Conservation (phyloP, 2,113 vertebrate species). For the Parus major region DNA sequence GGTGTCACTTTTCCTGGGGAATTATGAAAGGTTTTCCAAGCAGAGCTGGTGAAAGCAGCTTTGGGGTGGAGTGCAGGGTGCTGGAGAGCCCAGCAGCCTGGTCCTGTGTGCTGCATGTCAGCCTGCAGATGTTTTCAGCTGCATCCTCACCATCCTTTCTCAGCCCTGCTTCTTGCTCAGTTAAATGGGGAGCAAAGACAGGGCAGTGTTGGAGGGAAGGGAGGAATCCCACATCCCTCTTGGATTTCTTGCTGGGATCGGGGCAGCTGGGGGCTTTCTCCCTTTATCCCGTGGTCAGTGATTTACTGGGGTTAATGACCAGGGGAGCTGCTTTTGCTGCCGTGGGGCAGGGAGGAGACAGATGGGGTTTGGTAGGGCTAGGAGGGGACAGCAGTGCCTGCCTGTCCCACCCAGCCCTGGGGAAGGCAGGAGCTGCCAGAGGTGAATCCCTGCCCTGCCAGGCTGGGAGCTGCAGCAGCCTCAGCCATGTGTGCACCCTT, state of each 20-base stretch:
- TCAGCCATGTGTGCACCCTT: not conserved
- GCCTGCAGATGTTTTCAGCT: not conserved
- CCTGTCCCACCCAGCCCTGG: not conserved
- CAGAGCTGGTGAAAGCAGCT: not conserved
- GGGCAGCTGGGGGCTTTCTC: not conserved
- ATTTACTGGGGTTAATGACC: not conserved
- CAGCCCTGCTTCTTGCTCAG: not conserved
- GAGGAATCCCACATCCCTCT: not conserved
- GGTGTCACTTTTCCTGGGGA: not conserved
- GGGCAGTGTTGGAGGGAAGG: fast-evolving
- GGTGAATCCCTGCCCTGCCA: not conserved
- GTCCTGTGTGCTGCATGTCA: fast-evolving
- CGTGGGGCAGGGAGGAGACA: not conserved
- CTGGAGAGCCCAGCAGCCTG: not conserved
- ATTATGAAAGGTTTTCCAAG: not conserved
- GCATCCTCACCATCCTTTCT: not conserved
- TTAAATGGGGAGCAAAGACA: not conserved
- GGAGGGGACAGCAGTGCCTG: not conserved
- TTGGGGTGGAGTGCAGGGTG: not conserved
- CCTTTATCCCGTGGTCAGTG: fast-evolving
- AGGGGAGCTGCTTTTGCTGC: not conserved
- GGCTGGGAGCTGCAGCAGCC: not conserved
- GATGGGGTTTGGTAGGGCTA: not conserved
- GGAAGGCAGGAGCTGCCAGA: not conserved
- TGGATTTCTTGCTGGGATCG: fast-evolving